Percentiles rank a stretch among this genome's conserved stretches.
phyloP scores from a whole-genome alignment of 2,888 invertebrate genomes.

The Leptarthrus brevirostris region DNA sequence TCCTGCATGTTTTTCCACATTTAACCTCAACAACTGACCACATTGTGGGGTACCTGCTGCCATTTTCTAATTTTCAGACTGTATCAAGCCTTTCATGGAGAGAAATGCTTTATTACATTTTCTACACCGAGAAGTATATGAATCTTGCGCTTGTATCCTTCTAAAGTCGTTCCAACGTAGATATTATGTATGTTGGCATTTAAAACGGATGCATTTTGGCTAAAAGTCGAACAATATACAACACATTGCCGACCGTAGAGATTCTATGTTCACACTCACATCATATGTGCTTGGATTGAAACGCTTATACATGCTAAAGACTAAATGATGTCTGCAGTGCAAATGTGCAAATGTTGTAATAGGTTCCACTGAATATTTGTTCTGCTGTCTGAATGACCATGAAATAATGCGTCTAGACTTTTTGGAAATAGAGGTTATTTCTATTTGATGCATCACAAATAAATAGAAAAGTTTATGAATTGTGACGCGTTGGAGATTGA shows the following conservation, averaged over 20 bases:
- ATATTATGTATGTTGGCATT: not conserved
- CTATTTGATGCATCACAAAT: too few relatives aligned
- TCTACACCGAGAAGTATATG: not conserved
- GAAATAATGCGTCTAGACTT: slow-evolving; percentile 48
- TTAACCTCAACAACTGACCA: not conserved
- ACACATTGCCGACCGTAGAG: too few relatives aligned
- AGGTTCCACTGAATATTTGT: slow-evolving; percentile 14
- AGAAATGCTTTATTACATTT: not conserved
- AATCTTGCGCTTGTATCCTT: slow-evolving; percentile 1
- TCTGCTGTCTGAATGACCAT: slow-evolving; percentile 30
- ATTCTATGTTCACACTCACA: too few relatives aligned
- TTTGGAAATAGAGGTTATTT: not conserved
- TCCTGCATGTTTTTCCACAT: too few relatives aligned
- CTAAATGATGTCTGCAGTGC: slow-evolving; percentile 13
- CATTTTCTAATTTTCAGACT: not conserved
- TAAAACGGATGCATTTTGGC: not conserved
- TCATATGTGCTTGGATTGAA: not conserved
- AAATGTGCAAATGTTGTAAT: slow-evolving; percentile 24
- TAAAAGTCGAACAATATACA: not conserved
- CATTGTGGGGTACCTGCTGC: not conserved
- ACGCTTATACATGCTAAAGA: too few relatives aligned
- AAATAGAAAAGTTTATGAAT: too few relatives aligned
- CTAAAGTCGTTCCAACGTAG: not conserved
- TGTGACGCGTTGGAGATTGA: too few relatives aligned
- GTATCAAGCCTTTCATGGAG: not conserved